phyloP scores from a whole-genome alignment of 2,113 vertebrate species.

The Psilopogon haemacephalus region DNA sequence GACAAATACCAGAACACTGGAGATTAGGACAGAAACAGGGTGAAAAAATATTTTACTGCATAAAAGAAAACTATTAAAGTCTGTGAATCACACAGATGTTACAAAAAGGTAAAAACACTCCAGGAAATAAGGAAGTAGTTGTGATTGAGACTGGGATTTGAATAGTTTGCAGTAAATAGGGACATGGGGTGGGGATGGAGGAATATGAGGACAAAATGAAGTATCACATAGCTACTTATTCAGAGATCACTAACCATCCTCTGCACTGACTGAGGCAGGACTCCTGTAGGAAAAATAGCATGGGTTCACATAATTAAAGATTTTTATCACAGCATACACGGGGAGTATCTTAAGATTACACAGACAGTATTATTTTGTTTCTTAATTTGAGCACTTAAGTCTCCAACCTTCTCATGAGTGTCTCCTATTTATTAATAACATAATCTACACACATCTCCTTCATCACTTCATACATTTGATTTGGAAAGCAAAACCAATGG shows the following conservation, averaged over 20 bases:
- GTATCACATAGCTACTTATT: conserved; percentile 49
- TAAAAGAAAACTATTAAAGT: not conserved
- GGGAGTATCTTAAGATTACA: not conserved
- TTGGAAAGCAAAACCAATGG: not conserved
- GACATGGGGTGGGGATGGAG: not conserved
- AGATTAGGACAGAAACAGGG: conserved; percentile 6
- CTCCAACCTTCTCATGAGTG: not conserved
- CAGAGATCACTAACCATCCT: conserved; percentile 62
- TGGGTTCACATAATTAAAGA: conserved; percentile 59
- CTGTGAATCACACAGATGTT: conserved; percentile 39
- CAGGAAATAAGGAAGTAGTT: conserved; percentile 22
- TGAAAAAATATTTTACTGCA: conserved; percentile 3
- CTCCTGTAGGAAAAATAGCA: conserved; percentile 63
- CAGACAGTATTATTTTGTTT: not conserved
- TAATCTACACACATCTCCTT: not conserved
- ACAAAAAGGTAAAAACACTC: conserved; percentile 51
- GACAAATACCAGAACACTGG: conserved; percentile 53
- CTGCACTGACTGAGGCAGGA: conserved; percentile 52
- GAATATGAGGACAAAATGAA: conserved; percentile 36
- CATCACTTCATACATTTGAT: not conserved
- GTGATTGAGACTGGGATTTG: not conserved
- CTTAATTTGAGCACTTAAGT: not conserved
- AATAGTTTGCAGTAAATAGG: conserved; percentile 15
- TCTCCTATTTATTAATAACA: not conserved
- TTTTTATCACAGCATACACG: not conserved